phyloP scores from a whole-genome alignment of 1,140 invertebrate species.

The Drosophila sp. region DNA sequence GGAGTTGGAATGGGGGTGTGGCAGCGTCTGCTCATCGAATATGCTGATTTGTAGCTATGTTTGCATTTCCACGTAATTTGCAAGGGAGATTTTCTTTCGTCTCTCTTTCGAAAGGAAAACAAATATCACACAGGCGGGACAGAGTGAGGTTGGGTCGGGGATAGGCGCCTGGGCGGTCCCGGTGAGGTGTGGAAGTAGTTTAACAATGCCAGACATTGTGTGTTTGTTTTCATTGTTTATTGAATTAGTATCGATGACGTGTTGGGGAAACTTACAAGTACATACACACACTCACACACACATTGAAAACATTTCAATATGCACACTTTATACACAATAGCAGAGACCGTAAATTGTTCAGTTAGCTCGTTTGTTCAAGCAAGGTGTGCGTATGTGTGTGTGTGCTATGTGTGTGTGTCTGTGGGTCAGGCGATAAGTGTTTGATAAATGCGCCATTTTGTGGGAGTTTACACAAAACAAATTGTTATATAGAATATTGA shows the following conservation, averaged over 20 bases:
- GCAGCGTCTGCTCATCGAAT: constrained; percentile 29
- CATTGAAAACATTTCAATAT: constrained; percentile 5
- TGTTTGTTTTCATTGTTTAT: constrained; percentile 62
- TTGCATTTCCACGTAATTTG: constrained; percentile 55
- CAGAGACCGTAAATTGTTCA: constrained; percentile 15
- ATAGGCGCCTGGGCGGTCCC: background rate
- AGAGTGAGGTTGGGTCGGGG: too few relatives aligned
- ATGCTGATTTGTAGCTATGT: constrained; percentile 51
- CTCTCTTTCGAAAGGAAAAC: constrained; percentile 29
- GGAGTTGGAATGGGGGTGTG: background rate
- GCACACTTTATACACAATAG: constrained; percentile 12
- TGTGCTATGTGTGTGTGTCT: background rate
- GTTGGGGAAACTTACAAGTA: constrained; percentile 27
- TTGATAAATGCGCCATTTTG: constrained; percentile 19
- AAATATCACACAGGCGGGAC: constrained; percentile 12
- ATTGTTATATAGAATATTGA: background rate
- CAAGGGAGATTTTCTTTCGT: constrained; percentile 19
- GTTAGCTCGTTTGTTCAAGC: constrained; percentile 16
- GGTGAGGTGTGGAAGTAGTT: constrained; percentile 3
- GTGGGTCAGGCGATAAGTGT: constrained; percentile 20
- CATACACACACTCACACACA: constrained; percentile 18
- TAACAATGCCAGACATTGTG: constrained; percentile 36
- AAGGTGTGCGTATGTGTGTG: background rate
- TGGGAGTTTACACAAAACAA: background rate
- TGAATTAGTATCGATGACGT: constrained; percentile 67